phyloP scores from a whole-genome alignment of 2,113 vertebrate genomes.

The Probosciger aterrimus region DNA sequence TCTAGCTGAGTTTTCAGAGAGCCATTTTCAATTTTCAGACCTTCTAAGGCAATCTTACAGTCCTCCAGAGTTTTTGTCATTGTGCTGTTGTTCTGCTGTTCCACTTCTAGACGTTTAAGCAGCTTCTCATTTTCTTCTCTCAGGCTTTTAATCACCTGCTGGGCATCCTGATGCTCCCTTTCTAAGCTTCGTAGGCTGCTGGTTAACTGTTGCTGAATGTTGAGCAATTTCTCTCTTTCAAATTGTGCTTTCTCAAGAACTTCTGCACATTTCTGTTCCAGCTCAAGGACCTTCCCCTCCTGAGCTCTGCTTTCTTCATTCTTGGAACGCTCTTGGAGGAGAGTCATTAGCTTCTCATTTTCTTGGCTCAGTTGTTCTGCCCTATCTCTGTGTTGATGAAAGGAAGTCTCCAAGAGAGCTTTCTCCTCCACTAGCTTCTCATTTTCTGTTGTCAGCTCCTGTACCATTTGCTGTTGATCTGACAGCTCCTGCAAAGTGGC shows the following conservation, averaged over 20 bases:
- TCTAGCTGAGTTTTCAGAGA: slow-evolving; percentile 85
- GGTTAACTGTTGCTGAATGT: slow-evolving; percentile 94
- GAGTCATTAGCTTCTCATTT: slow-evolving; percentile 83
- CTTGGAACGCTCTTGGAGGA: slow-evolving; percentile 83
- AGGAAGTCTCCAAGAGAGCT: slow-evolving; percentile 86
- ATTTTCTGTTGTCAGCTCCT: slow-evolving; percentile 91
- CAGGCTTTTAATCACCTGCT: slow-evolving; percentile 74
- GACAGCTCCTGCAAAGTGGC: slow-evolving; percentile 93
- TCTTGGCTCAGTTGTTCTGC: slow-evolving; percentile 88
- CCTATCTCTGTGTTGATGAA: slow-evolving; percentile 88
- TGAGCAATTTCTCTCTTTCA: slow-evolving; percentile 92
- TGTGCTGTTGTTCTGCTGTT: slow-evolving; percentile 66
- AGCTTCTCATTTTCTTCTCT: slow-evolving; percentile 83
- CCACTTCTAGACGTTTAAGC: slow-evolving; percentile 74
- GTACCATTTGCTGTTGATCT: slow-evolving; percentile 94
- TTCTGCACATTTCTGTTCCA: slow-evolving; percentile 87
- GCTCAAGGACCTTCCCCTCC: slow-evolving; percentile 76
- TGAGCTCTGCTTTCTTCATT: slow-evolving; percentile 77
- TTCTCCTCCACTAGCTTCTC: slow-evolving; percentile 91
- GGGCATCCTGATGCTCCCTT: slow-evolving; percentile 86
- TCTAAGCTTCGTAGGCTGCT: slow-evolving; percentile 87
- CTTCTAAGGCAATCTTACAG: slow-evolving; percentile 73
- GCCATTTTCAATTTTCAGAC: slow-evolving; percentile 82
- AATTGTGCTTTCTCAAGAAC: slow-evolving; percentile 88
- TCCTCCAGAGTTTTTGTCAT: slow-evolving; percentile 76